phyloP scores from a whole-genome alignment of 2,888 invertebrate genomes.

The Nemapogon koenigi region DNA sequence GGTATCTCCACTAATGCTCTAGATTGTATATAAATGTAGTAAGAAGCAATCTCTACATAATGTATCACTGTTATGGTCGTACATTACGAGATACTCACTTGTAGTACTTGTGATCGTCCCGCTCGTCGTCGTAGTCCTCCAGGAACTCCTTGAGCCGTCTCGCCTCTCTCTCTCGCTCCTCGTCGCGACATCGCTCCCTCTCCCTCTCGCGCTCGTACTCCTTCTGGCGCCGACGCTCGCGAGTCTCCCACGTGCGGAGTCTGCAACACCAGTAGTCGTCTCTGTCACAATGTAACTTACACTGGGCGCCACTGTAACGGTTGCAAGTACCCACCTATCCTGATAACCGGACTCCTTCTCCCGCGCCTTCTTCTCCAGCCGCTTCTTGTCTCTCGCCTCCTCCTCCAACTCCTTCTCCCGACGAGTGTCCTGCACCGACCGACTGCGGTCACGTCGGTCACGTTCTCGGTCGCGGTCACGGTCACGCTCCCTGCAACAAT shows the following conservation, averaged over 20 bases:
- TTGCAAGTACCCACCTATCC: slow-evolving; percentile 63
- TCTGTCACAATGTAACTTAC: neutral
- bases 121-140: slow-evolving; percentile 98
- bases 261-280: slow-evolving; percentile 24
- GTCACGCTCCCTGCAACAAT: slow-evolving; percentile 45
- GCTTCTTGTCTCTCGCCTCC: slow-evolving; percentile 88
- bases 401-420: slow-evolving; percentile 89
- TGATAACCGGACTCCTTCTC: slow-evolving; percentile 98
- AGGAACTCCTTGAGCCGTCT: slow-evolving; percentile 95
- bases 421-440: slow-evolving; percentile 69
- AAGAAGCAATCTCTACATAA: too few species aligned
- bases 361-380: slow-evolving; percentile 86
- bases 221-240: slow-evolving; percentile 88
- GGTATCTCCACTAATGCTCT: too few species aligned
- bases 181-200: slow-evolving; percentile 73
- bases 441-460: slow-evolving; percentile 39
- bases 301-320: neutral
- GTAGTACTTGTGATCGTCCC: slow-evolving; percentile 97
- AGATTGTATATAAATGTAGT: too few species aligned
- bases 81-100: too few species aligned
- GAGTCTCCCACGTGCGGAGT: slow-evolving; percentile 78
- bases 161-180: slow-evolving; percentile 90
- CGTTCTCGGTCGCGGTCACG: slow-evolving; percentile 29
- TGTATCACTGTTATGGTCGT: too few species aligned
- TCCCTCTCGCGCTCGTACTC: slow-evolving; percentile 91